Conservation (phyloP, 2,888 invertebrate genomes). For the Tryphoninae sp. region DNA sequence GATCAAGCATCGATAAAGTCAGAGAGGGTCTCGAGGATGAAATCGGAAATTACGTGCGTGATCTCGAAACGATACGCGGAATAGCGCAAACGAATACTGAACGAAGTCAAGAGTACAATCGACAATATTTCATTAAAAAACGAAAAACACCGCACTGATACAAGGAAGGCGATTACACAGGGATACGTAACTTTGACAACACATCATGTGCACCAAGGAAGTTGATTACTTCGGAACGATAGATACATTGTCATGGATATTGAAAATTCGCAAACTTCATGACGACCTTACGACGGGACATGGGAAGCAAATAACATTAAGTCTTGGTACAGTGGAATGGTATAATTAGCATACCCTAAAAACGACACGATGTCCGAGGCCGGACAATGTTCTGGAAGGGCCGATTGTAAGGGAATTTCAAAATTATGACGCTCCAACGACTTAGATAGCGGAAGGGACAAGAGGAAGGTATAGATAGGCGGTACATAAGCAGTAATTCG, state of each 20-base stretch:
- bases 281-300: constrained; percentile 17
- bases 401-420: no score
- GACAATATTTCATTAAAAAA: constrained; percentile 68
- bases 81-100: constrained; percentile 53
- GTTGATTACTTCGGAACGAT: constrained; percentile 63
- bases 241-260: constrained; percentile 62
- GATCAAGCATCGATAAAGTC: constrained; percentile 2
- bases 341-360: no score
- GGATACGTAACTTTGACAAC: constrained; percentile 63
- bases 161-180: constrained; percentile 61
- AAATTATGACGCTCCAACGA: no score
- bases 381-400: no score
- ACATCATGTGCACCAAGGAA: constrained; percentile 63
- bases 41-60: background rate
- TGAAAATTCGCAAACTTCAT: constrained; percentile 10
- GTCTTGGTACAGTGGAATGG: no score
- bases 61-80: constrained; percentile 30
- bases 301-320: no score
- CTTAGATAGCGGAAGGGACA: no score
- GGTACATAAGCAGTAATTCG: no score
- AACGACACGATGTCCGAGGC: no score
- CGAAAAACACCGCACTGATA: constrained; percentile 64
- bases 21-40: constrained; percentile 10
- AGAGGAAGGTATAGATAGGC: no score
- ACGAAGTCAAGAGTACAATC: constrained; percentile 66